Evolutionary conservation across 1,140 invertebrate species (phyloP).

Genomic region (Ostrea edulis): DNA sequence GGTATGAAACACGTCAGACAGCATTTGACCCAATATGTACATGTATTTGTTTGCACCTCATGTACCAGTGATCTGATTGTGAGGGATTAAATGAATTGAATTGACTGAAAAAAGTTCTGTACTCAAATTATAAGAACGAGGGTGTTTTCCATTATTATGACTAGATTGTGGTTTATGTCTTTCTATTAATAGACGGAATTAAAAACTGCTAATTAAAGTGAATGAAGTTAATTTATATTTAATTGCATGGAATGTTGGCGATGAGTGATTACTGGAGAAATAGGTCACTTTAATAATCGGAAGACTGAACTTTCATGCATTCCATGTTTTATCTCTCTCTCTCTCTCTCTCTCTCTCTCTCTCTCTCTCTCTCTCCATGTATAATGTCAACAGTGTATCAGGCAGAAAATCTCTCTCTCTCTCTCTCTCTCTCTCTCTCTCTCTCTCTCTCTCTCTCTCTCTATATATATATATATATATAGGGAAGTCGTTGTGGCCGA

Average conservation of each 20-base stretch:
- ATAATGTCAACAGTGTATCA: too few relatives aligned
- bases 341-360: conserved; percentile 21
- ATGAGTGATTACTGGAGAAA: neutral
- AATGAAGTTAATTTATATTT: conserved; percentile 22
- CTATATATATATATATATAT: too few relatives aligned
- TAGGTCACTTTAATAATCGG: neutral
- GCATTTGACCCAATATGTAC: too few relatives aligned
- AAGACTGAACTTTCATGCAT: neutral
- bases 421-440: neutral
- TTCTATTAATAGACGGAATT: neutral
- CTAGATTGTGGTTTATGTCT: neutral
- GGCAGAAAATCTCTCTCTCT: neutral
- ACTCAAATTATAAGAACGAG: neutral
- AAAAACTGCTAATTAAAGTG: neutral
- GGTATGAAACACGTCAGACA: too few relatives aligned
- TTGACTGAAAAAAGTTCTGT: too few relatives aligned
- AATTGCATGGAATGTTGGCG: conserved; percentile 17
- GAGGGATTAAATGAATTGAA: too few relatives aligned
- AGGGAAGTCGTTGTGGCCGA: too few relatives aligned
- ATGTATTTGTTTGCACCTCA: too few relatives aligned
- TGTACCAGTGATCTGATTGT: too few relatives aligned
- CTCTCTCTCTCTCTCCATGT: conserved; percentile 1
- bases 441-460: conserved; percentile 3
- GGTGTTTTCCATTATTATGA: neutral
- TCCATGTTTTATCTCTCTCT: neutral